A percentile compares a stretch with the other conserved stretches of the same genome.
Evolutionary conservation across 2,888 invertebrate genomes (phyloP).

Genomic region (Hyposoter didymator): DNA sequence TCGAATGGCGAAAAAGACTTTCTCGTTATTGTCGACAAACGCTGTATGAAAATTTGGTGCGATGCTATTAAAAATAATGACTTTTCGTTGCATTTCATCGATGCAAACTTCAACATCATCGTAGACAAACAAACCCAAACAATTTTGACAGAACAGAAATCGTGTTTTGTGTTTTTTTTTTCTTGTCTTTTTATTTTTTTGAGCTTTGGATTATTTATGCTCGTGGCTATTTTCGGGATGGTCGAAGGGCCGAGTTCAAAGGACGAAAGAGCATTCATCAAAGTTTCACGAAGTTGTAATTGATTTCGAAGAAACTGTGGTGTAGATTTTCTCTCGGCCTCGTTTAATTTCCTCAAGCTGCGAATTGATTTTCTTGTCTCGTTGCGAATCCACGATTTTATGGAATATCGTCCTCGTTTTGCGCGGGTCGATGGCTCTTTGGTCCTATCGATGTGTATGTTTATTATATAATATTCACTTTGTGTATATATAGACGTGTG

Average conservation of each 20-base stretch:
- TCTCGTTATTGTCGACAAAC: too few species aligned
- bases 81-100: too few species aligned
- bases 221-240: neutral
- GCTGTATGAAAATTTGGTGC: too few species aligned
- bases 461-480: neutral
- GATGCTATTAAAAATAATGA: too few species aligned
- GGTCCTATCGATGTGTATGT: neutral
- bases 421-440: conserved; percentile 21
- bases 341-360: neutral
- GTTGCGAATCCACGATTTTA: conserved; percentile 20
- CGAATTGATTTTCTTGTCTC: neutral
- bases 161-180: neutral
- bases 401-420: conserved; percentile 31
- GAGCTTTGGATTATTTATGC: neutral
- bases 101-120: too few species aligned
- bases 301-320: neutral
- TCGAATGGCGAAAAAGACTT: too few species aligned
- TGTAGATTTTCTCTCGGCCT: neutral
- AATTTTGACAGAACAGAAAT: neutral
- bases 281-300: neutral
- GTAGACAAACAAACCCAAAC: neutral
- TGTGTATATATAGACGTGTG: neutral
- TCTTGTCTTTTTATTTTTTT: neutral
- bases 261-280: neutral
- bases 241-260: neutral